Percentiles rank a stretch among this genome's conserved stretches.
phyloP scores from a whole-genome alignment of 2,888 invertebrate genomes.

The Torymus aiolomorphi region DNA sequence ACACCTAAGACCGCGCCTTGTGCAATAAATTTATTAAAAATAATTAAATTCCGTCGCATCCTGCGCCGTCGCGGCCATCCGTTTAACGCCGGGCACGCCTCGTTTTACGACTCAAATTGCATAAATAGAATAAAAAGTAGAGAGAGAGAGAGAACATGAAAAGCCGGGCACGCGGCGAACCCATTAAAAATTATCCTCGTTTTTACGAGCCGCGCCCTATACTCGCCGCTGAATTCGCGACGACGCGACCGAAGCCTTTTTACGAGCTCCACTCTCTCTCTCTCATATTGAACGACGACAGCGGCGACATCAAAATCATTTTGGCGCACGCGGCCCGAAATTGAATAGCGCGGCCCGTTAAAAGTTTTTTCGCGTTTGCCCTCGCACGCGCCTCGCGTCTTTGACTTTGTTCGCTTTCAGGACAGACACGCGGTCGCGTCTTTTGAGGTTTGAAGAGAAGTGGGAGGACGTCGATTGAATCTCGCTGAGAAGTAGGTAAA shows the following conservation, averaged over 20 bases:
- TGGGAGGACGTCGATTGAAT: no score
- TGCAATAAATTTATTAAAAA: no score
- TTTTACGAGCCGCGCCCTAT: constrained; percentile 24
- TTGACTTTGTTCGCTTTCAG: not conserved
- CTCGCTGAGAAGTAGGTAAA: no score
- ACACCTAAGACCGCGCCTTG: no score
- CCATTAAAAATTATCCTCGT: not conserved
- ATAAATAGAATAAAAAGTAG: no score
- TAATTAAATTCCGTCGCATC: no score
- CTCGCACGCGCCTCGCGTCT: not conserved
- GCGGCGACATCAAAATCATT: constrained; percentile 25
- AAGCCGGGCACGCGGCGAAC: not conserved
- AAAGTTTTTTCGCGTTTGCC: not conserved
- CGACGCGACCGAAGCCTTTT: not conserved
- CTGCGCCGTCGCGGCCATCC: no score
- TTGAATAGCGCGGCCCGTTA: constrained; percentile 31
- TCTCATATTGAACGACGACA: constrained; percentile 15
- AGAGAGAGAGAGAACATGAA: not conserved
- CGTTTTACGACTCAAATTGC: no score
- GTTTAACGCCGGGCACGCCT: no score
- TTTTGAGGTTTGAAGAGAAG: no score
- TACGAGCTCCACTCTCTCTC: not conserved
- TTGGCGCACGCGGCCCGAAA: constrained; percentile 11
- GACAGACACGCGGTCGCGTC: no score
- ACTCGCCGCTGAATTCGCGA: not conserved